A percentile compares a stretch with the other conserved stretches of the same genome.
Evolutionary conservation across 2,113 vertebrate species (phyloP).

Genomic region (Psammodynastes pulverulentus): DNA sequence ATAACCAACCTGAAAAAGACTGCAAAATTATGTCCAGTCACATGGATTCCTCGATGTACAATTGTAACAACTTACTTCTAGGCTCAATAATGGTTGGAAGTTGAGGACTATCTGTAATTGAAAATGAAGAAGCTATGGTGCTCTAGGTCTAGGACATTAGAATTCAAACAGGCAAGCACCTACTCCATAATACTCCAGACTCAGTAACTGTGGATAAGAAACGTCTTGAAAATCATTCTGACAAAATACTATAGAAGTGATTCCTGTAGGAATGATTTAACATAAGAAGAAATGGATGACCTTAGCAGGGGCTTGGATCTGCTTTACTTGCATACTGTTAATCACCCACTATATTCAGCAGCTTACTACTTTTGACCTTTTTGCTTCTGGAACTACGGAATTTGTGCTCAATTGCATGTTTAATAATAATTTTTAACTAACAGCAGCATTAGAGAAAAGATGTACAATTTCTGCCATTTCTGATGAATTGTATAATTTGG

Average conservation of each 20-base stretch:
- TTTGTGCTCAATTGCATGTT: background rate
- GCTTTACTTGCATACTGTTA: background rate
- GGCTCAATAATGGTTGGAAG: too few species aligned
- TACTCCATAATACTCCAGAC: too few species aligned
- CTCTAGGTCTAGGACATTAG: too few species aligned
- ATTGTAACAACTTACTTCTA: too few species aligned
- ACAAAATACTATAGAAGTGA: background rate
- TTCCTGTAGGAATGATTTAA: background rate
- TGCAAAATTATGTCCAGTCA: too few species aligned
- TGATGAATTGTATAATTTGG: too few species aligned
- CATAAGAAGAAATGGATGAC: background rate
- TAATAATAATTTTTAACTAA: background rate
- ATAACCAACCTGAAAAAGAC: too few species aligned
- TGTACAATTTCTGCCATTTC: background rate
- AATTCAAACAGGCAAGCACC: too few species aligned
- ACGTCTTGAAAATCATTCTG: background rate
- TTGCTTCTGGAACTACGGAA: background rate
- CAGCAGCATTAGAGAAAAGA: background rate
- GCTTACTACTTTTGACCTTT: background rate
- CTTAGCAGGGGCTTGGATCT: background rate
- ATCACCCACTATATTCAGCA: background rate
- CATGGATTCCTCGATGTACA: too few species aligned
- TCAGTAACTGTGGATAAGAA: too few species aligned
- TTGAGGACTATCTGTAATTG: too few species aligned
- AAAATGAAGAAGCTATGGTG: too few species aligned